phyloP scores from a whole-genome alignment of 2,797 vertebrate species.

The Sebastes iracundus region DNA sequence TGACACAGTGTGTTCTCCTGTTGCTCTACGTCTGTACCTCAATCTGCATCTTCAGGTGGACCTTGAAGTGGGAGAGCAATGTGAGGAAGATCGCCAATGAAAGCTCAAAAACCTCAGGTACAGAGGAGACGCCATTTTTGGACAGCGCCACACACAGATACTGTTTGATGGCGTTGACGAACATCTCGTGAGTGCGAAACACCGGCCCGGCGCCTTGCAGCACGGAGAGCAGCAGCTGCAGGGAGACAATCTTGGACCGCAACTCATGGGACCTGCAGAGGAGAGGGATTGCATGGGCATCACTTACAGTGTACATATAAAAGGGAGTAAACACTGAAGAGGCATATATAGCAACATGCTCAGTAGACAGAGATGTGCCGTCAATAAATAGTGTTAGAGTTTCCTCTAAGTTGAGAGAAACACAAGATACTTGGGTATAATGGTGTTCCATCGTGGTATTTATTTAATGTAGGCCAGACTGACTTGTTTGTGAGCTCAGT shows the following conservation, averaged over 20 bases:
- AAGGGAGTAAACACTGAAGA: not conserved
- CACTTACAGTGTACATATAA: not conserved
- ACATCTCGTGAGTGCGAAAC: conserved; percentile 97
- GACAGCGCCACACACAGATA: conserved; percentile 97
- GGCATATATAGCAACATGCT: not conserved
- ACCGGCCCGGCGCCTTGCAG: conserved; percentile 94
- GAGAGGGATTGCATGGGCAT: not conserved
- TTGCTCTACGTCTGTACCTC: conserved; percentile 82
- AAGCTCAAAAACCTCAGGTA: conserved; percentile 97
- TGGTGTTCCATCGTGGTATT: not conserved
- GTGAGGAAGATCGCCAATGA: conserved; percentile 97
- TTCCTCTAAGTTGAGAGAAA: not conserved
- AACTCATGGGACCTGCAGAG: conserved; percentile 92
- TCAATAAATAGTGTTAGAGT: not conserved
- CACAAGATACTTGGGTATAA: not conserved
- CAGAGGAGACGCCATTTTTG: conserved; percentile 96
- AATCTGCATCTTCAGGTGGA: conserved; percentile 98
- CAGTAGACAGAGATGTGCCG: not conserved
- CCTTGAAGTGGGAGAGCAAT: conserved; percentile 96
- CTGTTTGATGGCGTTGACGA: conserved; percentile 97
- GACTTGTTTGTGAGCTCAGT: conserved; percentile 43
- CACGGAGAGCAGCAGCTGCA: conserved; percentile 94
- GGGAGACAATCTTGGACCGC: conserved; percentile 95
- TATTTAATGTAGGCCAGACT: conserved; percentile 15
- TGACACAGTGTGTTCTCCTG: not conserved